Evolutionary conservation across 2,113 vertebrate species (phyloP).

Genomic region (Nesogale talazaci): DNA sequence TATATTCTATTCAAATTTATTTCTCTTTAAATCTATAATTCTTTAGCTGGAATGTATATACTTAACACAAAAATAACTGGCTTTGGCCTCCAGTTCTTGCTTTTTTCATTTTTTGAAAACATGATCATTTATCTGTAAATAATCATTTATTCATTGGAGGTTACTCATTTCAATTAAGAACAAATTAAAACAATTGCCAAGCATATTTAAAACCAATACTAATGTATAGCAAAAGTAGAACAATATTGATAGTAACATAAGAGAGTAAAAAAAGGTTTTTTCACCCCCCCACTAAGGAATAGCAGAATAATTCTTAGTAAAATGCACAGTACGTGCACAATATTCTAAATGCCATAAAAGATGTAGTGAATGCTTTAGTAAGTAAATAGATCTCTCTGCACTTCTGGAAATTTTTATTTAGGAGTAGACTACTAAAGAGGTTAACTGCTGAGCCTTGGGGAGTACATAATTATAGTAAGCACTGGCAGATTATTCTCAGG

Average conservation of each 20-base stretch:
- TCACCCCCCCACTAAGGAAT: no score
- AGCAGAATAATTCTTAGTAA: not conserved
- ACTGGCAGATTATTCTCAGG: not conserved
- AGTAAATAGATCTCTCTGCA: not conserved
- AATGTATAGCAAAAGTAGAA: not conserved
- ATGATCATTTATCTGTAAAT: constrained; percentile 5
- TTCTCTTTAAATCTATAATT: not conserved
- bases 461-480: not conserved
- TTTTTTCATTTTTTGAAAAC: constrained; percentile 5
- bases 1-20: not conserved
- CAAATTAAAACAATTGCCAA: not conserved
- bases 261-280: not conserved
- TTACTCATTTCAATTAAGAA: no score
- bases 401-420: not conserved
- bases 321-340: not conserved
- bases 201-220: constrained; percentile 26
- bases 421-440: not conserved
- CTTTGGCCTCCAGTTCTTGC: not conserved
- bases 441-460: fast-evolving
- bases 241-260: not conserved
- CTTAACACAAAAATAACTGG: constrained; percentile 11
- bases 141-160: not conserved
- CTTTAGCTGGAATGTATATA: not conserved
- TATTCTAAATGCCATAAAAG: not conserved
- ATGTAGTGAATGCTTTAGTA: not conserved